These are phyloP conservation scores for Conomelus anceps DNA, from an alignment of 2,888 invertebrate species.

Conservation along the genomic window DNA sequence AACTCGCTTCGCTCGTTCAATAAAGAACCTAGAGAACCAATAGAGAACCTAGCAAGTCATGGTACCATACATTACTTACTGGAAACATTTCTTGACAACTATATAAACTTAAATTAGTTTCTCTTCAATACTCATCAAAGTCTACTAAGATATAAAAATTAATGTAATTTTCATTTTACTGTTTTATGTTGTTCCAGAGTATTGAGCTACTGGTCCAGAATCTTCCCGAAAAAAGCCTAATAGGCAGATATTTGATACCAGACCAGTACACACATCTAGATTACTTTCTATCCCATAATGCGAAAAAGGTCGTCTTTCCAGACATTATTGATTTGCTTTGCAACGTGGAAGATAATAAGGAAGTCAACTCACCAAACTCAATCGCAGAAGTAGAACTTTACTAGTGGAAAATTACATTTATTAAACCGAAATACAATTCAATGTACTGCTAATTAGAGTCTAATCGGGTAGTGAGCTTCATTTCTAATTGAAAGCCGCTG, in stretches of 20 bases:
- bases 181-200: no score
- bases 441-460: background rate
- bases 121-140: no score
- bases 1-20: no score
- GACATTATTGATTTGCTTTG: background rate
- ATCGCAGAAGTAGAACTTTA: background rate
- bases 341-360: background rate
- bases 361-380: background rate
- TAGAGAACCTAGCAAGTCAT: no score
- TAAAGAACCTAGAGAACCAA: no score
- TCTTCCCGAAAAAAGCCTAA: background rate
- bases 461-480: no score
- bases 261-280: background rate
- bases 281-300: background rate
- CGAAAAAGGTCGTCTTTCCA: background rate
- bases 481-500: no score
- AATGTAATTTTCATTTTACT: background rate
- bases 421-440: background rate
- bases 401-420: background rate
- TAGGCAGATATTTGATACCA: background rate
- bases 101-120: no score
- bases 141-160: no score
- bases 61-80: no score
- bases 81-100: no score
- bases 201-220: background rate